A percentile compares a stretch with the other conserved stretches of the same genome.
Evolutionary conservation across 2,113 vertebrate genomes (phyloP).

Genomic region (Ivindomyrus marchei): DNA sequence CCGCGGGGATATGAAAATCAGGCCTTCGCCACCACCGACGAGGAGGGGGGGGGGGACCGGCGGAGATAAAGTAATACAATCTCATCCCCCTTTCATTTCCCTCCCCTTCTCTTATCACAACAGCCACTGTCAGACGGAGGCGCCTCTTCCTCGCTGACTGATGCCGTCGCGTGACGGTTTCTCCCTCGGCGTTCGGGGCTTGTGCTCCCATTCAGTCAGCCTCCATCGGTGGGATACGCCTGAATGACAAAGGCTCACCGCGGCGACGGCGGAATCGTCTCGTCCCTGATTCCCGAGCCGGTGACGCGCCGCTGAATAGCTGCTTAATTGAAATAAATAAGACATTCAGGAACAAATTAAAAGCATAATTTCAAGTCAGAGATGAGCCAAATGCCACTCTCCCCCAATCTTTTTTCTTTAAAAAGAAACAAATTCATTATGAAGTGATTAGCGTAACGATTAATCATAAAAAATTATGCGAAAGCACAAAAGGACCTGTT

Average conservation of each 20-base stretch:
- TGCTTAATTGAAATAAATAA: slow-evolving; percentile 40
- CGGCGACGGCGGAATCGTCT: slow-evolving; percentile 19
- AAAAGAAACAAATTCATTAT: slow-evolving; percentile 4
- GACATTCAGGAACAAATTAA: neutral
- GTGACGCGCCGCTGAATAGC: slow-evolving; percentile 20
- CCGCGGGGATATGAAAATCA: slow-evolving; percentile 35
- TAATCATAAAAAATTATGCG: neutral
- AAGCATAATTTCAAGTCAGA: neutral
- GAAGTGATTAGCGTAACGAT: neutral
- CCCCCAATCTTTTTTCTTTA: neutral
- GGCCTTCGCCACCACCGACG: neutral
- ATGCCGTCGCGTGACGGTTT: slow-evolving; percentile 25
- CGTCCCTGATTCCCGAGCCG: slow-evolving; percentile 11
- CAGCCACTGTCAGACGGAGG: slow-evolving; percentile 32
- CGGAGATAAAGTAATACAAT: slow-evolving; percentile 43
- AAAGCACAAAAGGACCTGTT: slow-evolving; percentile 4
- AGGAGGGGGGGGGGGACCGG: slow-evolving; percentile 11
- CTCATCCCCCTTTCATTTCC: slow-evolving; percentile 36
- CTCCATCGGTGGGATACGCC: slow-evolving; percentile 23
- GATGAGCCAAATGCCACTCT: neutral
- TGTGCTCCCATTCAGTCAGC: slow-evolving; percentile 34
- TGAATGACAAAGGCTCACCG: slow-evolving; percentile 29
- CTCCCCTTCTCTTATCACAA: slow-evolving; percentile 33
- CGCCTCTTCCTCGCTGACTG: slow-evolving; percentile 30
- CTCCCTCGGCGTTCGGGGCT: neutral